These are phyloP conservation scores for Drosophila heteroneura DNA, from an alignment of 2,888 invertebrate genomes.

Conservation along the genomic window DNA sequence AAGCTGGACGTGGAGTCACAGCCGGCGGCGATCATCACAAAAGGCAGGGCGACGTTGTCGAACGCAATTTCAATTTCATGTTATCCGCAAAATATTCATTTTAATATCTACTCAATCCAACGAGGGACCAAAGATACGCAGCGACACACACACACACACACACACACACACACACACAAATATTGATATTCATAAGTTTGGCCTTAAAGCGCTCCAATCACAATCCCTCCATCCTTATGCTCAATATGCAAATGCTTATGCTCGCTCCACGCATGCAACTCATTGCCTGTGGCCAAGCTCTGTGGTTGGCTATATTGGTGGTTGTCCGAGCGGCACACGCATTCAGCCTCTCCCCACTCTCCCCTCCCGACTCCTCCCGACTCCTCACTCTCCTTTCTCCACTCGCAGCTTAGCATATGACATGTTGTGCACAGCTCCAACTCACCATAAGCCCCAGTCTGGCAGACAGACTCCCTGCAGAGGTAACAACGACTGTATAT, in stretches of 20 bases:
- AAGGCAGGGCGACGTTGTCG: constrained; percentile 56
- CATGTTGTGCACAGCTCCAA: constrained; percentile 54
- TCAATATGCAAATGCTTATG: constrained; percentile 85
- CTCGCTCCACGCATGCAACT: constrained; percentile 47
- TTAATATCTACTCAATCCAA: constrained; percentile 84
- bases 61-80: constrained; percentile 80
- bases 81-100: constrained; percentile 84
- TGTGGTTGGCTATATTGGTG: constrained; percentile 60
- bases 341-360: neutral
- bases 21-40: constrained; percentile 56
- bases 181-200: constrained; percentile 85
- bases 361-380: neutral
- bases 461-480: constrained; percentile 26
- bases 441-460: constrained; percentile 50
- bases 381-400: neutral
- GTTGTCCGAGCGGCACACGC: constrained; percentile 17
- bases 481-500: neutral
- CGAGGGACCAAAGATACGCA: constrained; percentile 11
- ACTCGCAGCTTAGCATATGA: constrained; percentile 69
- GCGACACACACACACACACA: constrained; percentile 29
- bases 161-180: constrained; percentile 67
- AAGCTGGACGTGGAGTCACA: constrained; percentile 1
- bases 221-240: constrained; percentile 67
- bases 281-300: constrained; percentile 30
- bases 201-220: constrained; percentile 84